These are phyloP conservation scores for Oxyruncus cristatus DNA, from an alignment of 2,113 vertebrate species.

Conservation along the genomic window DNA sequence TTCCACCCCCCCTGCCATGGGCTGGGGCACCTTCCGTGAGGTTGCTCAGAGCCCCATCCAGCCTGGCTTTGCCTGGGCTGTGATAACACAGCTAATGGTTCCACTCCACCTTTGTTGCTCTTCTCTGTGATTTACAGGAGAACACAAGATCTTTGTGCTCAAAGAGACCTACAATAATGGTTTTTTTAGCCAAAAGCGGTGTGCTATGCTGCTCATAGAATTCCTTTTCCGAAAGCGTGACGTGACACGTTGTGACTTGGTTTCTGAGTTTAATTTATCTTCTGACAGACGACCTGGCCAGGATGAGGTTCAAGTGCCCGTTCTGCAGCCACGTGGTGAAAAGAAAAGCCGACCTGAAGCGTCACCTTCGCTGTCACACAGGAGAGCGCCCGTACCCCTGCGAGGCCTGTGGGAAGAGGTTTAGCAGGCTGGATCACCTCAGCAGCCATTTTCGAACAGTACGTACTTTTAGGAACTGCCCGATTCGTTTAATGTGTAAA, in stretches of 20 bases:
- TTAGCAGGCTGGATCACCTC: constrained; percentile 93
- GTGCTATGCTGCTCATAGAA: background rate
- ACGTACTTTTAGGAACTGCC: constrained; percentile 33
- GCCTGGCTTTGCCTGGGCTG: background rate
- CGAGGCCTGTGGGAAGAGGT: constrained; percentile 94
- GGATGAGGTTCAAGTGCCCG: constrained; percentile 95
- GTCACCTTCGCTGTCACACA: constrained; percentile 94
- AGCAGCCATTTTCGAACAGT: constrained; percentile 97
- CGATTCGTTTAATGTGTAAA: background rate
- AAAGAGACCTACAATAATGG: fast-evolving
- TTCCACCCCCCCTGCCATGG: background rate
- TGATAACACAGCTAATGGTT: background rate
- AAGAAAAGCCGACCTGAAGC: constrained; percentile 94
- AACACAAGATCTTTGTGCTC: background rate
- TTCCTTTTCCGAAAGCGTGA: background rate
- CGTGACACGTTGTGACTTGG: background rate
- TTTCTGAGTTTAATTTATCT: background rate
- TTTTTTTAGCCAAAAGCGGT: fast-evolving
- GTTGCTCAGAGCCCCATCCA: background rate
- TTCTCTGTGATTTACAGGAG: background rate
- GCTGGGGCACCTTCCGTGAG: background rate
- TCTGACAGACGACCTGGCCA: constrained; percentile 83
- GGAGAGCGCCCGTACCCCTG: constrained; percentile 96
- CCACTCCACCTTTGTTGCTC: background rate
- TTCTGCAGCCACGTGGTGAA: constrained; percentile 98